Evolutionary conservation across 2,113 vertebrate genomes (phyloP), one percentile per base, ranked within the genome.

Genomic region (Macrotus californicus): DNA sequence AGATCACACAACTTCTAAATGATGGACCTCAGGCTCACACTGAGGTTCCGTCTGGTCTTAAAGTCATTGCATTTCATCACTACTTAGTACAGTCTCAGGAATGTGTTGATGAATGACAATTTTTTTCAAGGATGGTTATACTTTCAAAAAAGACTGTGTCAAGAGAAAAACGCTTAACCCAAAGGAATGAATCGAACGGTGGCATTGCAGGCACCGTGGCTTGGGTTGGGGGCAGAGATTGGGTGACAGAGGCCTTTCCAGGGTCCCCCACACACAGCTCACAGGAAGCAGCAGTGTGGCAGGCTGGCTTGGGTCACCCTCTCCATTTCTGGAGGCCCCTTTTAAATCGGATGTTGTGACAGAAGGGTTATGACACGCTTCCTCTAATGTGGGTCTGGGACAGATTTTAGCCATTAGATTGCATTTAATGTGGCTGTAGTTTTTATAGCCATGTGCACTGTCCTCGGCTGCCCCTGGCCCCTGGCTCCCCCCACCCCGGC

Each of bases 381-480:
- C 93, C 85, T 85, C n/a, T 81, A 81, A 95, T 73, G 92, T 56
- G 80, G 59, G 84, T 18, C 87, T 85, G 86, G 64, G 85, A 43
- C 50, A 70, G 64, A 93, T 83, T 64, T 86, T 56, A 96, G 82
- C 54, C 73, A 7, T 87, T 75, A 5, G 2, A 36, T 86, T 50
- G 86, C 82, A 79, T 64, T 94, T 88, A 54, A 43, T 36, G 50
- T 73, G 41, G n/a, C n/a, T 86, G 70, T 83, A 29, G 67, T 48
- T 95, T 92, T 96, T 86, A 91, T 24, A 41, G 77, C 82, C 12
- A 6, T 14, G 18, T 34, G 81, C 61, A 0, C 70, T 87, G 72
- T 88, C 76, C 77, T 76, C 2, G 0, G 48, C 48, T 26, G 19
- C 50, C 72, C 36, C 69, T 3, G 16, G 92, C 26, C 52, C 22